These are phyloP conservation scores for Bubo blakistoni DNA, from an alignment of 2,113 vertebrate genomes.

Conservation along the genomic window DNA sequence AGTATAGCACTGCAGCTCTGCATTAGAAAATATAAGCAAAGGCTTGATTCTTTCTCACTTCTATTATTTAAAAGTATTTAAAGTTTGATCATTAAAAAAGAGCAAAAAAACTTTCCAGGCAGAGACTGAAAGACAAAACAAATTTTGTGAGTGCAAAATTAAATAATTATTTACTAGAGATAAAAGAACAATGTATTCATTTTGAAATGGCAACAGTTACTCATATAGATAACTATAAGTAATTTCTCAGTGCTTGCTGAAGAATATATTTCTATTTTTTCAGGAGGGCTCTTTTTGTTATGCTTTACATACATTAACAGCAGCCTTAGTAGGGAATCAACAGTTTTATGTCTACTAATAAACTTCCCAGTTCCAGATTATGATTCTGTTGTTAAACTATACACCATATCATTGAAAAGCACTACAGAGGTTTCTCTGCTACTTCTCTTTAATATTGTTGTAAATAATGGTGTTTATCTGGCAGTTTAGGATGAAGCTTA, in stretches of 20 bases:
- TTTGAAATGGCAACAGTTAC: background rate
- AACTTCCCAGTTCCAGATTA: background rate
- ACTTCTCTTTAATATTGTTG: background rate
- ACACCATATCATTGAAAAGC: background rate
- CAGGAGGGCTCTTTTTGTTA: background rate
- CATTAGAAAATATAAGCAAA: background rate
- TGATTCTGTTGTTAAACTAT: constrained; percentile 14
- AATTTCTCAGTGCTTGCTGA: background rate
- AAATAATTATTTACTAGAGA: background rate
- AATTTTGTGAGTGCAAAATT: background rate
- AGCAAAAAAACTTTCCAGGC: background rate
- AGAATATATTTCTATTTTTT: background rate
- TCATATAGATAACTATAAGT: background rate
- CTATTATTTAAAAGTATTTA: background rate
- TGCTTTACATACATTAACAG: background rate
- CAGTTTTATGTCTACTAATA: background rate
- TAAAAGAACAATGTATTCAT: background rate
- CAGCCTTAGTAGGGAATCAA: background rate
- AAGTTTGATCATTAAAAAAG: background rate
- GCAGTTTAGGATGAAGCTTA: background rate
- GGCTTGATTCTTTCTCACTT: background rate
- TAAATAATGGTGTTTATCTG: background rate
- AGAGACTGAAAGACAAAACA: background rate
- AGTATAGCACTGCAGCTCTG: background rate
- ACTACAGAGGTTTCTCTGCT: background rate